Base-by-base conservation (phyloP, 2,113 vertebrate genomes). In the Dasypus novemcinctus region DNA sequence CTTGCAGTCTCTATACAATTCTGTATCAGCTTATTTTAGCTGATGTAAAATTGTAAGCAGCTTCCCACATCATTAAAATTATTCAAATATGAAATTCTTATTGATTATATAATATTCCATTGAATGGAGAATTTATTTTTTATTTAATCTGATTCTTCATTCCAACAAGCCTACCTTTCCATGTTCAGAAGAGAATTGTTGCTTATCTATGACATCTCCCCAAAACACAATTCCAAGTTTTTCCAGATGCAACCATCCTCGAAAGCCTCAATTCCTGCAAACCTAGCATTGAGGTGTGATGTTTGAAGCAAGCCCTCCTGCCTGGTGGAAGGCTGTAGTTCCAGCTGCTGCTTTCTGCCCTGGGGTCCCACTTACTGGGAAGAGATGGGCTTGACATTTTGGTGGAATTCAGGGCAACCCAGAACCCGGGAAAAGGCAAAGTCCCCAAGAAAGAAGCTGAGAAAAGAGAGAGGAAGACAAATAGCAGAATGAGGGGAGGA, bases 361-460 rank as follows among this genome's bases (percentile, higher is more conserved):
- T 2, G 41, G 96, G 94, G 71, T 68, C 31, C 85, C 38, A 36
- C 85, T 74, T 66, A 76, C 80, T 81, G 76, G 49, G 90, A 71
- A 52, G 94, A 57, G 23, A 74, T 57, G 72, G 68, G 76, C 94
- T 95, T 94, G 82, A n/a, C 61, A 78, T 96, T 96, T 85, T 7
- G 15, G 23, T 79, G 83, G 79, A 94, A 94, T 71, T 86, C 57
- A 46, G 46, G 33, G 14, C 83, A 59, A 14, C 79, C 46, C 18
- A 69, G 59, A 93, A 98, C 96, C 87, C 91, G 43, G 91, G 74
- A 75, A 54, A 36, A 27, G 57, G 84, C 71, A 91, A 88, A 88
- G 23, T 31, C 57, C 59, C 68, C 1, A 10, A 95, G 85, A 96
- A 95, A 72, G 95, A 89, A 36, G 15, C 76, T 59, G 54, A 2